Evolutionary conservation across 2,113 vertebrate species (phyloP), one percentile per base, ranked within the genome.

Genomic region (Scortum barcoo): DNA sequence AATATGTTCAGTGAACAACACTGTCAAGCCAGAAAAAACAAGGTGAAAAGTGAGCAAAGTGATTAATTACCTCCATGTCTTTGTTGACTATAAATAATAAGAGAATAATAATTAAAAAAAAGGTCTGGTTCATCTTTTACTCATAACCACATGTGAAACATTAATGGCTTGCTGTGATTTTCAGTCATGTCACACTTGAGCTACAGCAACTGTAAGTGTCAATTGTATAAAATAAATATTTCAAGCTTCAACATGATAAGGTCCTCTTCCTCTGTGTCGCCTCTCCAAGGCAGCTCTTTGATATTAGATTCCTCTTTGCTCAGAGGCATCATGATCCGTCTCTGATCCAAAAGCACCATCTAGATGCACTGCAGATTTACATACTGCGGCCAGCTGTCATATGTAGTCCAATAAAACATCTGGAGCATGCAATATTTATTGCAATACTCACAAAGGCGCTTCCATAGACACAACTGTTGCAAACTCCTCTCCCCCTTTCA

Each of bases 171-270:
- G 78, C 86, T 74, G 76, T 75, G 83, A 78, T 88, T 89, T 78
- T 87, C 85, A 81, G 53, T 89, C 84, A 76, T 81, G 87, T 90
- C 86, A 79, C 88, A 77, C 74, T 88, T 86, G 66, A 89, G 38
- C 65, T 76, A 56, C 69, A 85, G 86, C 76, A 83, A 89, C 76
- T 76, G 75, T 82, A 71, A 74, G 68, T 82, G 84, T 78, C 87
- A 87, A 82, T 93, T 91, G 89, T 92, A 86, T 85, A 61, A 72
- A 85, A 91, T 92, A 89, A 88, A 94, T 93, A 92, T 90, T 94
- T 87, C 65, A 92, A 28, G 76, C 73, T 76, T 84, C 67, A 51
- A 86, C 89, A 91, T 76, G 89, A 90, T 88, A 85, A 89, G 80
- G 61, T 75, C 79, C 70, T 86, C 71, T 86, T 83, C 78, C 75